These are phyloP conservation scores for Argyrosomus regius DNA, from an alignment of 2,797 vertebrate genomes.

Conservation along the genomic window DNA sequence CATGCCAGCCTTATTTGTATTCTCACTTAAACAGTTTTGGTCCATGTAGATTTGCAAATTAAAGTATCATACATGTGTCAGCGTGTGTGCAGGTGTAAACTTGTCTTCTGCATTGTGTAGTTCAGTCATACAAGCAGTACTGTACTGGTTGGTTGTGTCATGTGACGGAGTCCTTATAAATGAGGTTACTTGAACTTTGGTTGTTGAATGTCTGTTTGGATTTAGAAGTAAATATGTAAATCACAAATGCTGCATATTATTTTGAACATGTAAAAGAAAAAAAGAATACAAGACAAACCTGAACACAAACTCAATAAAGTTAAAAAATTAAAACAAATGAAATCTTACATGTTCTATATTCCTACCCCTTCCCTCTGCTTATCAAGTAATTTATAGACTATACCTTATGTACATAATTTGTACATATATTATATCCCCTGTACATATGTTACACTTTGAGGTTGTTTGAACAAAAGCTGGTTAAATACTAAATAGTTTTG, in stretches of 20 bases:
- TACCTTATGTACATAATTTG: no score
- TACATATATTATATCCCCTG: no score
- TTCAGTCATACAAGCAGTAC: neutral
- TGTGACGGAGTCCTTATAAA: neutral
- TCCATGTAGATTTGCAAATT: neutral
- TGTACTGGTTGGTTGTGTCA: neutral
- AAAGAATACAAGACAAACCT: no score
- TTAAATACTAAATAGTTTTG: neutral
- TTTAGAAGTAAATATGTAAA: neutral
- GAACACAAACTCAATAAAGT: no score
- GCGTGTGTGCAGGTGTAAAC: neutral
- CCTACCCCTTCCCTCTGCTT: no score
- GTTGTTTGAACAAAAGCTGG: neutral
- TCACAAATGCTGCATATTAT: neutral
- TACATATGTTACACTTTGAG: neutral
- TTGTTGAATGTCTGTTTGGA: neutral
- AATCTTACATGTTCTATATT: no score
- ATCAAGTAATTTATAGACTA: no score
- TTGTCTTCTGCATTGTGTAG: neutral
- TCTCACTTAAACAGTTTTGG: neutral
- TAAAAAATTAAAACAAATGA: no score
- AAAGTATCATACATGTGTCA: neutral
- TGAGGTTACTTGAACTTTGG: neutral
- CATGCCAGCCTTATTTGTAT: neutral
- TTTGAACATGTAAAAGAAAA: no score